Evolutionary conservation across 2,888 invertebrate genomes (phyloP).

Genomic region (Pyrrhosoma nymphula): DNA sequence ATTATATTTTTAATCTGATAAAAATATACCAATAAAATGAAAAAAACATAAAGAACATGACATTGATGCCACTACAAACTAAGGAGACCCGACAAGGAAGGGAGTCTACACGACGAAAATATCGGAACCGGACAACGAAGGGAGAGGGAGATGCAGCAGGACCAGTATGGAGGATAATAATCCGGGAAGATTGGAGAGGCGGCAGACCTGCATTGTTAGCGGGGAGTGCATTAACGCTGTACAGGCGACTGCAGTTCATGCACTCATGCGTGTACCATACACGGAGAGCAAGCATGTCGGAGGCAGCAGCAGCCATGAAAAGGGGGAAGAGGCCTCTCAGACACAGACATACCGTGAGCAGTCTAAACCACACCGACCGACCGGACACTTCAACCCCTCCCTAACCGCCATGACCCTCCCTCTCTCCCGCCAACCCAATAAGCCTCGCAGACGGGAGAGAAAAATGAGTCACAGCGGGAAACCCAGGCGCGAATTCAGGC

Average conservation of each 20-base stretch:
- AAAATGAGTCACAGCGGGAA: constrained; percentile 31
- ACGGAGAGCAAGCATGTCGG: background rate
- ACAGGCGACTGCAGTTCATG: background rate
- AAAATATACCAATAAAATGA: no score
- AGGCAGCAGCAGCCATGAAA: background rate
- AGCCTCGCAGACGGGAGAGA: constrained; percentile 23
- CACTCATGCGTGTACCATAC: background rate
- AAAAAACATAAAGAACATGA: no score
- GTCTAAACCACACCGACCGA: background rate
- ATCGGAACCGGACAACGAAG: background rate
- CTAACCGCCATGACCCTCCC: background rate
- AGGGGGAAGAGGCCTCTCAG: background rate
- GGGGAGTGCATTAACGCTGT: background rate
- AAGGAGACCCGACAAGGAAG: background rate
- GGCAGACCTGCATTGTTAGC: background rate
- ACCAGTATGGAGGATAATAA: background rate
- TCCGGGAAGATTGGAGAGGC: background rate
- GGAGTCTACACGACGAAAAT: background rate
- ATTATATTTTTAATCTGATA: no score
- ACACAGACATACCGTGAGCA: background rate
- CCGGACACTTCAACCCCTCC: background rate
- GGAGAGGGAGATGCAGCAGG: background rate
- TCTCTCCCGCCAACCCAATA: background rate
- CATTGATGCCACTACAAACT: no score
- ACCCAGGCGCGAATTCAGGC: background rate